phyloP scores from a whole-genome alignment of 1,140 invertebrate species.

The Drosophila micromelanica region DNA sequence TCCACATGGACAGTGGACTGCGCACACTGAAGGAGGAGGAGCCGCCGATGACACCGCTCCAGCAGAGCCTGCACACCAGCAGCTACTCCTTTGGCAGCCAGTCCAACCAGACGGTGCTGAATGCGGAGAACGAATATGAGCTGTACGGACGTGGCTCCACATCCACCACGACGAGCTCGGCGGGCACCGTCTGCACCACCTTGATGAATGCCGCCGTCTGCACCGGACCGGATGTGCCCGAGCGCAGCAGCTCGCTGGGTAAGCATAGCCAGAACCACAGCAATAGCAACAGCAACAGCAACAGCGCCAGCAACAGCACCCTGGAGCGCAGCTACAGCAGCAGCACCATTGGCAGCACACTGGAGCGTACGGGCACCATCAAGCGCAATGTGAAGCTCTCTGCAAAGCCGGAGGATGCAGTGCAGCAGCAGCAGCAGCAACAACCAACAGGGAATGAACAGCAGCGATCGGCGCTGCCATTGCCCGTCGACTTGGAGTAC shows the following conservation, averaged over 20 bases:
- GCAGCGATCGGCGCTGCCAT: constrained; percentile 38
- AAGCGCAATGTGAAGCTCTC: constrained; percentile 85
- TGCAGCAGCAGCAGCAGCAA: constrained; percentile 26
- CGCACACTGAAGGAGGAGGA: constrained; percentile 94
- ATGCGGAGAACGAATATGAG: constrained; percentile 94
- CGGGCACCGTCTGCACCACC: constrained; percentile 94
- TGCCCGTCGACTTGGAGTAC: constrained; percentile 85
- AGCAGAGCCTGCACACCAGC: constrained; percentile 86
- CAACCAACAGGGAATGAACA: constrained; percentile 14
- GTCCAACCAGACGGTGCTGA: constrained; percentile 86
- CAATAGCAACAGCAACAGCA: constrained; percentile 2
- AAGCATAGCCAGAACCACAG: constrained; percentile 84
- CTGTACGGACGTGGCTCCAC: constrained; percentile 94
- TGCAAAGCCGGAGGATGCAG: constrained; percentile 24
- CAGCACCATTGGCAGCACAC: constrained; percentile 85
- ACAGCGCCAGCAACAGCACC: constrained; percentile 85
- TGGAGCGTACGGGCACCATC: constrained; percentile 83
- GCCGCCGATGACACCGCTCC: constrained; percentile 87
- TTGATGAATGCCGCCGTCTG: constrained; percentile 85
- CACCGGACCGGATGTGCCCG: constrained; percentile 88
- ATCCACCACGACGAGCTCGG: constrained; percentile 94
- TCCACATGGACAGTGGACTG: constrained; percentile 97
- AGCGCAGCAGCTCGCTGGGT: constrained; percentile 89
- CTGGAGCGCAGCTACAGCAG: constrained; percentile 86
- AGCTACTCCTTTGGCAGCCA: constrained; percentile 85